Conservation (phyloP, 2,888 invertebrate species). For the Lasioglossum leucozonium region DNA sequence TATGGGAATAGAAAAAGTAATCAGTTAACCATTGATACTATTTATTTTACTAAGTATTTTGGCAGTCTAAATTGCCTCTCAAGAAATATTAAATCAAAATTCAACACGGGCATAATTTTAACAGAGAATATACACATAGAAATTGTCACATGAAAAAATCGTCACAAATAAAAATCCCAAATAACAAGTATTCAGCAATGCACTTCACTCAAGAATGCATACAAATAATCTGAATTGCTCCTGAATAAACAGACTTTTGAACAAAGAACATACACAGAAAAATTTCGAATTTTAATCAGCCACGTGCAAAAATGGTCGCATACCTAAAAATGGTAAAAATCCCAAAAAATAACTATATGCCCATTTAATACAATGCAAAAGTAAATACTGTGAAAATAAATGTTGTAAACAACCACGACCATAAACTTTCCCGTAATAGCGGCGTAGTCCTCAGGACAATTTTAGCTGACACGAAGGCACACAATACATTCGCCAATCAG, state of each 20-base stretch:
- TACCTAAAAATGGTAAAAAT: background rate
- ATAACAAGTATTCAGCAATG: too few relatives aligned
- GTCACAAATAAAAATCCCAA: too few relatives aligned
- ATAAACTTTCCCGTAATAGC: background rate
- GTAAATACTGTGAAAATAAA: background rate
- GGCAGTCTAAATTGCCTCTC: background rate
- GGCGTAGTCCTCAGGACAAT: background rate
- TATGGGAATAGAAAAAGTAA: background rate
- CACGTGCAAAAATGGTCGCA: too few relatives aligned
- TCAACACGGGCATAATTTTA: background rate
- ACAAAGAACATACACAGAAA: too few relatives aligned
- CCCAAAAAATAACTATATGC: background rate
- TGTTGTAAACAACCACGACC: too few relatives aligned
- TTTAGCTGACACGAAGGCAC: conserved; percentile 10
- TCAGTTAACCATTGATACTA: too few relatives aligned
- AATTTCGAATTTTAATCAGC: too few relatives aligned
- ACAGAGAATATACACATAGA: background rate
- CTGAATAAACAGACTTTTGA: too few relatives aligned
- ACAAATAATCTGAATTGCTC: too few relatives aligned
- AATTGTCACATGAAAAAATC: too few relatives aligned
- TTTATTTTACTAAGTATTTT: too few relatives aligned
- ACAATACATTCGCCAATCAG: background rate
- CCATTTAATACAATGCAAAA: background rate
- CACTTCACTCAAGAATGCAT: too few relatives aligned
- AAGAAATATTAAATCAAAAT: background rate